A percentile compares a stretch with the other conserved stretches of the same genome.
These are phyloP conservation scores for Neosilurus hyrtlii DNA, from an alignment of 2,797 vertebrate genomes.

Conservation along the genomic window DNA sequence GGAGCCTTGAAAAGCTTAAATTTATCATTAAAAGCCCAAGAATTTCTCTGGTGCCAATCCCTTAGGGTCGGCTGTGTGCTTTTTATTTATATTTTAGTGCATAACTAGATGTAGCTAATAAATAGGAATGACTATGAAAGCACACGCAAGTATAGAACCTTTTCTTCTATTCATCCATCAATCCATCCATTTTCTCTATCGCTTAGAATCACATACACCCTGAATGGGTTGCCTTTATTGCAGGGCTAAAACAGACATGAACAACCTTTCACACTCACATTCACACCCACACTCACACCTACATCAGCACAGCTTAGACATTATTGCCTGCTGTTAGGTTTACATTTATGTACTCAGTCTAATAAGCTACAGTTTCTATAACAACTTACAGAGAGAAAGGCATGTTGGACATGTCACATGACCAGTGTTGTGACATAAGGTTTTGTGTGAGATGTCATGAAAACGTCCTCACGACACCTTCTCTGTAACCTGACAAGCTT, in stretches of 20 bases:
- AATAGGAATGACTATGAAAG: background rate
- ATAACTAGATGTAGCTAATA: background rate
- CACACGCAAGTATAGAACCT: background rate
- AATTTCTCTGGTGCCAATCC: background rate
- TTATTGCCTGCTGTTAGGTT: background rate
- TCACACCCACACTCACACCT: background rate
- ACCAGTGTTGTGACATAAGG: background rate
- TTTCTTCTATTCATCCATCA: background rate
- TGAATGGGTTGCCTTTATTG: no score
- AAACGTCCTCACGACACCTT: background rate
- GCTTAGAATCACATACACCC: no score
- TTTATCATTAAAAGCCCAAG: background rate
- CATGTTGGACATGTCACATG: background rate
- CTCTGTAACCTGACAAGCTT: background rate
- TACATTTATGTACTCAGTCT: background rate
- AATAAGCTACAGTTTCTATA: no score
- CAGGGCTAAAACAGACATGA: no score
- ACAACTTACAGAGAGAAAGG: no score
- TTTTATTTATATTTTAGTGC: background rate
- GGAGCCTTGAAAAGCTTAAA: slow-evolving; percentile 19
- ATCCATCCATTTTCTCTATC: no score
- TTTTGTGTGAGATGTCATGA: background rate
- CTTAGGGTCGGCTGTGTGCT: background rate
- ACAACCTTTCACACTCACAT: no score
- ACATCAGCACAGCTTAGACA: background rate